Percentiles rank a stretch among this genome's conserved stretches.
These are phyloP conservation scores for Drosophila pachea DNA, from an alignment of 1,140 invertebrate species.

Conservation along the genomic window DNA sequence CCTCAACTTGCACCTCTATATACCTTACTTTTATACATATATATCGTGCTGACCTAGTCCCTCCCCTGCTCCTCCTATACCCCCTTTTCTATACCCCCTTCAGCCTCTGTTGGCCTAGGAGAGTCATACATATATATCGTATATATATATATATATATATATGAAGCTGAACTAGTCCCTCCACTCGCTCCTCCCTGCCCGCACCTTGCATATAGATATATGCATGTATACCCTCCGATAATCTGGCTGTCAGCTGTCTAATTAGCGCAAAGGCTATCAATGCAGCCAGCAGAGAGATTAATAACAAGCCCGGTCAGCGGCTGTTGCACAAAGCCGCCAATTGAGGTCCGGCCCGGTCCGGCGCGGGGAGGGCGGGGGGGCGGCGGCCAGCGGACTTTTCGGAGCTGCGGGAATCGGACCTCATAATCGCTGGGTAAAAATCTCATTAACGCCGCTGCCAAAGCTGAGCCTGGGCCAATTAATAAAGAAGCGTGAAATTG, in stretches of 20 bases:
- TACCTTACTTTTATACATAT: too few species aligned
- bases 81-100: too few species aligned
- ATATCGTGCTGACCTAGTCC: too few species aligned
- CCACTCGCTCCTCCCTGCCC: too few species aligned
- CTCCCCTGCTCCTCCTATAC: too few species aligned
- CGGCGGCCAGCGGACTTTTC: not conserved
- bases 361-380: not conserved
- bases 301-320: constrained; percentile 25
- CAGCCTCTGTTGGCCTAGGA: too few species aligned
- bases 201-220: too few species aligned
- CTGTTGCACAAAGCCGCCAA: not conserved
- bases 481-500: constrained; percentile 78
- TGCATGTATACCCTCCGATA: constrained; percentile 4
- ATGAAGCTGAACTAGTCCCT: too few species aligned
- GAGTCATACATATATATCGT: too few species aligned
- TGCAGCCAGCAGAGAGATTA: not conserved
- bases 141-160: too few species aligned
- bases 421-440: constrained; percentile 67
- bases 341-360: constrained; percentile 3
- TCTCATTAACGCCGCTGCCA: constrained; percentile 63
- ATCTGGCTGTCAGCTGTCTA: constrained; percentile 39
- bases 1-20: too few species aligned
- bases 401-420: not conserved
- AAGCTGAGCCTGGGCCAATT: constrained; percentile 63
- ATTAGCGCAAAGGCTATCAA: constrained; percentile 36